Evolutionary conservation across 2,113 vertebrate genomes (phyloP), one percentile per base, ranked within the genome.

Genomic region (Apus apus): DNA sequence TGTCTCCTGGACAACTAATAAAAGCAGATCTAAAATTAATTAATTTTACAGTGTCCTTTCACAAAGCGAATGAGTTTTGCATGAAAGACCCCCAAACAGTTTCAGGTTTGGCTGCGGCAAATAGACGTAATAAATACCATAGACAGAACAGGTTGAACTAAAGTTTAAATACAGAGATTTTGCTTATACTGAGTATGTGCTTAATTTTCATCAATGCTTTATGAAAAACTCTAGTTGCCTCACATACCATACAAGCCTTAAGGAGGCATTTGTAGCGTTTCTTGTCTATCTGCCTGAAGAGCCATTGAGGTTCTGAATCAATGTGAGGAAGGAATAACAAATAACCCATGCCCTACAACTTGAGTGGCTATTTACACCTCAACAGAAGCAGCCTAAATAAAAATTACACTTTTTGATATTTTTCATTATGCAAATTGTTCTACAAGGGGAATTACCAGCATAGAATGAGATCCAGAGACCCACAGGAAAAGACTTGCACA

Each of bases 381-480:
- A 85, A 36, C 58, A 43, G 75, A 46, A 85, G 40, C 75, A 90
- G n/a, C 21, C 11, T 38, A 80, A 91, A 91, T 93, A 60, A 90
- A 91, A 94, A 91, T 26, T 38, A 85, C 68, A 40, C 18, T 83
- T 94, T 87, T 54, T 88, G 60, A 77, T 96, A 94, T 57, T 84
- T 73, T 74, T 18, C 9, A 5, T 51, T 86, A 91, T 62, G 82
- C 87, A 86, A 95, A 95, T 96, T 85, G 43, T 61, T 81, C 90
- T 68, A 36, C 79, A 30, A 60, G 57, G 48, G 29, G 68, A 76
- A 67, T 78, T 85, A 27, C 22, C 51, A 67, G 87, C 94, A 72
- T 75, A 95, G 95, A 96, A 94, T 88, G 80, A 91, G 76, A 80
- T 95, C 95, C 68, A 72, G 79, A 90, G 75, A 94, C 81, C 64